Conservation (phyloP, 2,888 invertebrate genomes). For the Andrena flavipes region DNA sequence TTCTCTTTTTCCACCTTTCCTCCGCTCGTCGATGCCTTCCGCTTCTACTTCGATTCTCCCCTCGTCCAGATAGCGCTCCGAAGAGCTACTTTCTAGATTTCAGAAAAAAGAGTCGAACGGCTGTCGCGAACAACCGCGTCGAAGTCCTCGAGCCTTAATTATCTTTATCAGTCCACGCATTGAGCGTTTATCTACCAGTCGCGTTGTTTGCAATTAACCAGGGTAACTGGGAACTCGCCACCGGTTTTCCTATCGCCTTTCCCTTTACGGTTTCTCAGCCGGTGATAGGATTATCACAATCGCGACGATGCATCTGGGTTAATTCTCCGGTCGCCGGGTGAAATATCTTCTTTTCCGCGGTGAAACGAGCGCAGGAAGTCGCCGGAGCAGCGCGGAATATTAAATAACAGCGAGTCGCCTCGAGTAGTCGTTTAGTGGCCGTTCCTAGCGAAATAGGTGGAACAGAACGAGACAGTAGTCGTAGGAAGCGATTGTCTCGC, state of each 20-base stretch:
- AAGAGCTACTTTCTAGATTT: not conserved
- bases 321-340: not conserved
- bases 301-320: not conserved
- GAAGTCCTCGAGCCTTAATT: conserved; percentile 32
- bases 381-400: not conserved
- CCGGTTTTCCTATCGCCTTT: conserved; percentile 28
- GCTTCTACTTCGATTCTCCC: not conserved
- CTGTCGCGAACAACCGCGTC: not conserved
- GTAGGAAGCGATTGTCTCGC: conserved; percentile 17
- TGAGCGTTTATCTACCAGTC: conserved; percentile 16
- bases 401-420: not conserved
- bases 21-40: conserved; percentile 15
- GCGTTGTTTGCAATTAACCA: conserved; percentile 9
- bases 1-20: not conserved
- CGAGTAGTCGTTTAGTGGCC: not conserved
- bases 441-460: not conserved
- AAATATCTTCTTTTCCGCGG: not conserved
- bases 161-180: conserved; percentile 21
- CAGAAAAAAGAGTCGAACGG: not conserved
- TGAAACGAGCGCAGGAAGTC: not conserved
- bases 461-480: conserved; percentile 6
- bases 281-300: conserved; percentile 26
- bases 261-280: conserved; percentile 15
- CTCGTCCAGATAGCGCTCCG: not conserved
- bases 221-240: conserved; percentile 16